Base-by-base conservation (phyloP, 2,888 invertebrate species). In the Drosophila glabriapex region DNA sequence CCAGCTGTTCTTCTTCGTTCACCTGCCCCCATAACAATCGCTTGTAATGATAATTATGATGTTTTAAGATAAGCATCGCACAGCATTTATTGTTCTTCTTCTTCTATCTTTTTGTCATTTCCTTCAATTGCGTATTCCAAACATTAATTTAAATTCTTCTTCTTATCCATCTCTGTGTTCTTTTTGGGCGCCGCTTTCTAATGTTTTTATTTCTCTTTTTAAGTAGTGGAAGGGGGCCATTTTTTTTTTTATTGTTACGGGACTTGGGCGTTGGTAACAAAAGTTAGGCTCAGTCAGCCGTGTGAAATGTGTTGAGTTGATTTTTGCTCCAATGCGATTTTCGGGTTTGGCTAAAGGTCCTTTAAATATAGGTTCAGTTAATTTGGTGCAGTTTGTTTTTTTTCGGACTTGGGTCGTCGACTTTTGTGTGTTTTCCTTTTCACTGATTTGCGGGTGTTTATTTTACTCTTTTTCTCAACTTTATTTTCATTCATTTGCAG, bases 241-340 rank as follows among this genome's bases (percentile, higher is more conserved):
- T 12, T n/a, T n/a, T n/a, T n/a, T 33, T 22, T 31, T 16, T 19
- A 12, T 25, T 25, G 19, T 55, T 1, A 4, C 12, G 49, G 7
- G 28, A 33, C 12, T n/a, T 16, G 10, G 19, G 29, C 39, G 52
- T 19, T 28, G 49, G 39, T 33, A 68, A 68, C 85, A 82, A 87
- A 84, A 87, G 89, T 89, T 82, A 82, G 56, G 77, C 58, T 64
- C 82, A 85, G 80, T 85, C 85, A 89, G 69, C 74, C 82, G 89
- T 73, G 43, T 79, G 62, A 79, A 89, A 77, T 89, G 71, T 68
- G 85, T 76, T 69, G 58, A 86, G 82, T 86, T 89, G 87, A 86
- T 86, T 84, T 87, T 86, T 79, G 73, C 74, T 81, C 62, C 52
- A 68, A 43, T 78, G 81, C 68, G 59, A 81, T 46, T 68, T 83